Conservation (phyloP, 2,888 invertebrate species). For the Amiota communis region DNA sequence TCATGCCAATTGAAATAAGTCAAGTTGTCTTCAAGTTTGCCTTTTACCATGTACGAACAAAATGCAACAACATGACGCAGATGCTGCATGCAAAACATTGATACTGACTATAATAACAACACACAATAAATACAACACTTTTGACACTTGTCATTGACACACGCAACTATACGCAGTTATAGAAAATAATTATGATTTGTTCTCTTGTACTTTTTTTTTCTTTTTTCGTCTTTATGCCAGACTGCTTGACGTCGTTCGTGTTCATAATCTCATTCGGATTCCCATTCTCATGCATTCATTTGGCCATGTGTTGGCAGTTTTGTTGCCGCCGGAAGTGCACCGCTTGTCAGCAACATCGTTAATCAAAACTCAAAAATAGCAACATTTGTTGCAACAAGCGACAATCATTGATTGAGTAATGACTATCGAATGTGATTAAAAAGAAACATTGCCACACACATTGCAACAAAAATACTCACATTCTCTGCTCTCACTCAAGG, state of each 20-base stretch:
- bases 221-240: constrained; percentile 33
- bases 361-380: constrained; percentile 48
- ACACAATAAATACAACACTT: neutral
- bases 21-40: neutral
- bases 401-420: constrained; percentile 57
- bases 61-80: neutral
- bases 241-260: constrained; percentile 53
- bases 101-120: too few relatives aligned
- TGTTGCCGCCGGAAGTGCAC: constrained; percentile 52
- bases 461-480: neutral
- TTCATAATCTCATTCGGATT: neutral
- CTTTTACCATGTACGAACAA: neutral
- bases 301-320: neutral
- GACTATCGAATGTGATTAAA: constrained; percentile 27
- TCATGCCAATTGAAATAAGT: constrained; percentile 65
- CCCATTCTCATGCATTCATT: neutral
- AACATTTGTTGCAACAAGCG: constrained; percentile 17
- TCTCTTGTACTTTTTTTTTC: neutral
- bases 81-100: constrained; percentile 6
- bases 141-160: constrained; percentile 18
- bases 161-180: neutral
- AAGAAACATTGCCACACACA: constrained; percentile 4
- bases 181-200: neutral
- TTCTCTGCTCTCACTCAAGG: neutral
- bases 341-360: constrained; percentile 55